Evolutionary conservation across 2,888 invertebrate species (phyloP), one percentile per base, ranked within the genome.

Genomic region (Drosophila anomalipes): DNA sequence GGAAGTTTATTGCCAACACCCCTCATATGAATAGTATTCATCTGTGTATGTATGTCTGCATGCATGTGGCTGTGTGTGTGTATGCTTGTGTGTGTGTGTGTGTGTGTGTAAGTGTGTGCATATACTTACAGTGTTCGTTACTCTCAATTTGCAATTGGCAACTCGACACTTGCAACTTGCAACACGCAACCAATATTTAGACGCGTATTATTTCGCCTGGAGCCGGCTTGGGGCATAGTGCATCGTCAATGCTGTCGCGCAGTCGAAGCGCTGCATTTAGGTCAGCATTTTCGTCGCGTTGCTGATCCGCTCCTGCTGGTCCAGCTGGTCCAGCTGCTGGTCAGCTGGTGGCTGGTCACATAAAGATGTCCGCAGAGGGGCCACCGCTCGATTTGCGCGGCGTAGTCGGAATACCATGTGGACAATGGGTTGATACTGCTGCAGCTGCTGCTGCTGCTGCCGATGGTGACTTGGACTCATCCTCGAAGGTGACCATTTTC

Each of bases 401-500:
- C 66, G 93, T 94, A 30, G 93, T 91, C 76, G 93, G 93, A 87
- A 94, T 90, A 19, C 93, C 93, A 80, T 94, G 94, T 89, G 94
- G 93, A 77, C 93, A 94, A 51, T 90, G 91, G 4, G 89, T 90
- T 26, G 88, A 83, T 33, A 82, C 73, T 70, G 66, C 66, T 30
- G 70, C n/a, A 0, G 41, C 30, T 3, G 70, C n/a, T 1, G 41
- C 30, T 3, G 64, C 58, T 16, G 76, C 77, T 5, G 67, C 71
- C 28, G 44, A 44, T 44, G 79, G 81, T 1, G 86, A 75, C 64
- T 93, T 93, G 28, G 93, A 93, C 74, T 97, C 96, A 92, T 97
- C 97, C 91, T 97, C 96, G 89, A 97, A 97, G 6, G 97, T 97
- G 47, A 97, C 97, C 95, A 96, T 96, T 92, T 96, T 96, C 92